phyloP scores from a whole-genome alignment of 2,888 invertebrate species.

The Scelioninae gen. 1 region DNA sequence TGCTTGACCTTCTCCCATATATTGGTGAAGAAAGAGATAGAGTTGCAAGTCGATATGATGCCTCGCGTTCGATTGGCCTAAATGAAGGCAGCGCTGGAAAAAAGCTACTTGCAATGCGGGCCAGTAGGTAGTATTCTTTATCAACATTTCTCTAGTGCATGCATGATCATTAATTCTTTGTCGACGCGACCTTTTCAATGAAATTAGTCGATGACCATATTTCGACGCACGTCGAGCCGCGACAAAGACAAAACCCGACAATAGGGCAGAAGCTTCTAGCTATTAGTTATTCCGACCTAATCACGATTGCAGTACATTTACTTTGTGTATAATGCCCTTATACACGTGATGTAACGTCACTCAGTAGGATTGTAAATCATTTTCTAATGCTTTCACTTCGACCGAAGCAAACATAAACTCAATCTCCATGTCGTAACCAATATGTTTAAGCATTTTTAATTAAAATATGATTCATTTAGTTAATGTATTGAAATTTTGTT shows the following conservation, averaged over 20 bases:
- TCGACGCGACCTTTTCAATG: slow-evolving; percentile 44
- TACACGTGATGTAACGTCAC: slow-evolving; percentile 14
- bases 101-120: slow-evolving; percentile 68
- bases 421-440: not conserved
- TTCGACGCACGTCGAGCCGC: slow-evolving; percentile 8
- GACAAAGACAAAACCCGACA: slow-evolving; percentile 36
- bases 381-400: slow-evolving; percentile 10
- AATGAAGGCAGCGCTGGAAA: slow-evolving; percentile 62
- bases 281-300: slow-evolving; percentile 45
- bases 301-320: slow-evolving; percentile 29
- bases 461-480: no score
- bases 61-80: slow-evolving; percentile 65
- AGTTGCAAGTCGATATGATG: slow-evolving; percentile 53
- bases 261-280: slow-evolving; percentile 12
- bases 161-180: slow-evolving; percentile 43
- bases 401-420: slow-evolving; percentile 13
- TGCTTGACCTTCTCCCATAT: slow-evolving; percentile 83
- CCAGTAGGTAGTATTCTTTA: slow-evolving; percentile 66
- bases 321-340: slow-evolving; percentile 17
- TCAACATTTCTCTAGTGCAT: slow-evolving; percentile 33
- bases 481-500: no score
- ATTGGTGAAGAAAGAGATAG: slow-evolving; percentile 73
- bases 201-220: slow-evolving; percentile 65
- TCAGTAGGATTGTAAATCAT: slow-evolving; percentile 13
- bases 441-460: slow-evolving; percentile 15